Base-by-base conservation (phyloP, 1,140 invertebrate species). In the Pseudomyrmex cubaensis region DNA sequence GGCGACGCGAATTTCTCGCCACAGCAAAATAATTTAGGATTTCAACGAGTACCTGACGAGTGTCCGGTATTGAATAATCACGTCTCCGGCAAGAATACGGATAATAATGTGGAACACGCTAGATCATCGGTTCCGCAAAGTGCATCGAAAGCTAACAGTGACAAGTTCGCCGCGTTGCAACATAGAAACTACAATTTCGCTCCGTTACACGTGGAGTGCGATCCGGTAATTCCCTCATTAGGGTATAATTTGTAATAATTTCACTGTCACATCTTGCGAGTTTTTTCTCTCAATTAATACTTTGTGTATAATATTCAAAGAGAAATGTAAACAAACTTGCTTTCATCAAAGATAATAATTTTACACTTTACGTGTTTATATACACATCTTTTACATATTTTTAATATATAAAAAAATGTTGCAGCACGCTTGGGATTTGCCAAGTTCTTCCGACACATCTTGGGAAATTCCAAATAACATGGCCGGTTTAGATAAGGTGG, bases 381-480 rank as follows among this genome's bases (percentile, higher is more conserved):
- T 59, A 35, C 35, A 35, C 5, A 35, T 35, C 1, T 35, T 35
- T 35, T 35, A 35, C 5, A 35, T 35, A 35, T 35, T 35, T 35
- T 35, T 35, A 35, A 35, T 35, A 35, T 7, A 35, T 5, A 35
- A 35, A 35, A 35, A 35, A 35, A 17, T 84, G 73, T 93, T 93
- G 54, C 92, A 97, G 96, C 95, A 96, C 90, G 95, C 95, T 78
- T 97, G 96, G 95, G 96, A 96, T 83, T 88, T 96, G 76, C 92
- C 72, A 72, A 91, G 92, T 75, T 93, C 91, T 63, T 91, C 94
- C 75, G 94, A 93, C 66, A 87, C 89, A 91, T 93, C 88, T 35
- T 92, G 89, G 85, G 95, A 95, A 89, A 91, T 95, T 17, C 93
- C 94, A 90, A 96, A 95, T 67, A 82, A 82, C 9, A 95, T 94